phyloP scores from a whole-genome alignment of 2,797 vertebrate species.

The Enteromius radiatus region DNA sequence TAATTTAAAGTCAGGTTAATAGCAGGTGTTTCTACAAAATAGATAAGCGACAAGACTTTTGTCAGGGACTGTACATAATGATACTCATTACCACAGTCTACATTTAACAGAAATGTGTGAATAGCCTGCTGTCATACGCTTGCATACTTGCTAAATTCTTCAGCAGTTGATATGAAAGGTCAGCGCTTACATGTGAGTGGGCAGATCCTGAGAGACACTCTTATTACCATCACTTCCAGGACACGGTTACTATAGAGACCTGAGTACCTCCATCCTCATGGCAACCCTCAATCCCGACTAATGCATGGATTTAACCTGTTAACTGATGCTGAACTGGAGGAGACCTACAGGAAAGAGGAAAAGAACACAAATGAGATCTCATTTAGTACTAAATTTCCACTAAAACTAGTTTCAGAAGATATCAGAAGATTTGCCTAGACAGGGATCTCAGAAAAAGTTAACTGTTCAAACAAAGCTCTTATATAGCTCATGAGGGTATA shows the following conservation, averaged over 20 bases:
- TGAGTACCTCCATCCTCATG: slow-evolving; percentile 53
- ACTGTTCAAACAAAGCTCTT: neutral
- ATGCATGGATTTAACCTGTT: slow-evolving; percentile 33
- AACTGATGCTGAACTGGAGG: neutral
- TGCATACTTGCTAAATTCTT: neutral
- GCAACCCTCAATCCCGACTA: slow-evolving; percentile 52
- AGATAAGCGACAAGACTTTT: too few relatives aligned
- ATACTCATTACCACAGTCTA: neutral
- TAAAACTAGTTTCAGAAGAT: neutral
- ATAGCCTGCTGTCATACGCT: neutral
- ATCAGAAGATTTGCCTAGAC: neutral
- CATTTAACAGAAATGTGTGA: neutral
- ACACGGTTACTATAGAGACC: slow-evolving; percentile 66
- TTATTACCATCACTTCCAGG: slow-evolving; percentile 59
- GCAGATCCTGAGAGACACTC: slow-evolving; percentile 56
- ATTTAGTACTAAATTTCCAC: neutral
- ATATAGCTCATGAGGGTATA: neutral
- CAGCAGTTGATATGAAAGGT: neutral
- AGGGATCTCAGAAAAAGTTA: neutral
- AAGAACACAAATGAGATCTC: neutral
- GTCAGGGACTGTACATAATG: too few relatives aligned
- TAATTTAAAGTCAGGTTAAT: too few relatives aligned
- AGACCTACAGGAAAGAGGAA: neutral
- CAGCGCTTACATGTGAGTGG: slow-evolving; percentile 20
- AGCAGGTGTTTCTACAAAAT: too few relatives aligned